Percentiles rank a stretch among this genome's conserved stretches.
Evolutionary conservation across 2,113 vertebrate genomes (phyloP).

Genomic region (Erpornis zantholeuca): DNA sequence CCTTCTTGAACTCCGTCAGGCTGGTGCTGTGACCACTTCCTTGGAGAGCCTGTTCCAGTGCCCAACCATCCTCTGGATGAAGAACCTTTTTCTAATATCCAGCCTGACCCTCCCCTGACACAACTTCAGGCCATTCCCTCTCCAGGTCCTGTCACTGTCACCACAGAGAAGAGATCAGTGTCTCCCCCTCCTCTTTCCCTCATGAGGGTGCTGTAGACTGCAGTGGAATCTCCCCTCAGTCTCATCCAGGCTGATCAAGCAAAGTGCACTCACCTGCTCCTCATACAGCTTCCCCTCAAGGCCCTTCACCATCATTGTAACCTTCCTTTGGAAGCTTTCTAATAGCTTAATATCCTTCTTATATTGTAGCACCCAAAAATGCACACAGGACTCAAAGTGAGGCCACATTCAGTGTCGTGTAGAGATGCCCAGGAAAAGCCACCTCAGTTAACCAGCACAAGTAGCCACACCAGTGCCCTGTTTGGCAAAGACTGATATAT

Average conservation of each 20-base stretch:
- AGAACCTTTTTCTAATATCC: neutral
- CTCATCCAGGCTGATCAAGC: neutral
- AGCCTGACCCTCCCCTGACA: neutral
- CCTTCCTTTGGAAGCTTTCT: neutral
- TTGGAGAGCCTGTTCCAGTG: neutral
- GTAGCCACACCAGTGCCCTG: neutral
- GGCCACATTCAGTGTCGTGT: neutral
- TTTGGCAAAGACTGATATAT: neutral
- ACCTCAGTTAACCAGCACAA: neutral
- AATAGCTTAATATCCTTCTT: neutral
- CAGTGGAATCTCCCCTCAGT: neutral
- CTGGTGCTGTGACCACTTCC: neutral
- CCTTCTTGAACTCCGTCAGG: neutral
- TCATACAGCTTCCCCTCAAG: neutral
- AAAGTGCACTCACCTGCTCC: neutral
- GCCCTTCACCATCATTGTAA: neutral
- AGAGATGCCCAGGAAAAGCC: neutral
- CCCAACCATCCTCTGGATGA: neutral
- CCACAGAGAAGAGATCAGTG: neutral
- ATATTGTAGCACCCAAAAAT: neutral
- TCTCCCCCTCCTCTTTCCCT: neutral
- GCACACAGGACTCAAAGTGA: neutral
- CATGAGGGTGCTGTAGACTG: rapidly evolving
- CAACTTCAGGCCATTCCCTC: neutral
- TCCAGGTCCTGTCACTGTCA: neutral